A percentile compares a stretch with the other conserved stretches of the same genome.
phyloP scores from a whole-genome alignment of 2,888 invertebrate genomes.

The Alviniconcha strummeri region DNA sequence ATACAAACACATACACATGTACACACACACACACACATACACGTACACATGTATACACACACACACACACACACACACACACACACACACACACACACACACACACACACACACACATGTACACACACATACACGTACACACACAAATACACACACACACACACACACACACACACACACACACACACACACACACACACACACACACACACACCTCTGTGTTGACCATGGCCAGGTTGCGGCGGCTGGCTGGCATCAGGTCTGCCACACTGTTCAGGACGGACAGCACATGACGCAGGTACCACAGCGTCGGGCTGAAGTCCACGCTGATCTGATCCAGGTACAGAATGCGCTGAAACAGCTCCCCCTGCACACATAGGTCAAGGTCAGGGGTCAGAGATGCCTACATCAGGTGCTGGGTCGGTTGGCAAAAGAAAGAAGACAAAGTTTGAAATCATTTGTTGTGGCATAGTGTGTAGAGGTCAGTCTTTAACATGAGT shows the following conservation, averaged over 20 bases:
- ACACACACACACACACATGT: not conserved
- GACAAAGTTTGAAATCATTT: too few species aligned
- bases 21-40: not conserved
- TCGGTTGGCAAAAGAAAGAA: too few species aligned
- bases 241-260: conserved; percentile 52
- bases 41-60: not conserved
- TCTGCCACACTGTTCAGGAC: conserved; percentile 52
- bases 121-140: not conserved
- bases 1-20: not conserved
- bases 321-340: conserved; percentile 56
- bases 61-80: not conserved
- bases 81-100: conserved; percentile 2
- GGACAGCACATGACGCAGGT: conserved; percentile 37
- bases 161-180: not conserved
- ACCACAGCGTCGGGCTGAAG: conserved; percentile 50
- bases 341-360: conserved; percentile 58
- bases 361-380: conserved; percentile 53
- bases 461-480: too few species aligned
- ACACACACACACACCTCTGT: conserved; percentile 52
- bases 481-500: too few species aligned
- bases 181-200: not conserved
- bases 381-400: too few species aligned
- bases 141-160: not conserved
- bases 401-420: too few species aligned
- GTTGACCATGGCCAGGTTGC: conserved; percentile 53